A percentile compares a stretch with the other conserved stretches of the same genome.
Conservation (phyloP, 2,797 vertebrate genomes). For the Phylloscopus collybita region DNA sequence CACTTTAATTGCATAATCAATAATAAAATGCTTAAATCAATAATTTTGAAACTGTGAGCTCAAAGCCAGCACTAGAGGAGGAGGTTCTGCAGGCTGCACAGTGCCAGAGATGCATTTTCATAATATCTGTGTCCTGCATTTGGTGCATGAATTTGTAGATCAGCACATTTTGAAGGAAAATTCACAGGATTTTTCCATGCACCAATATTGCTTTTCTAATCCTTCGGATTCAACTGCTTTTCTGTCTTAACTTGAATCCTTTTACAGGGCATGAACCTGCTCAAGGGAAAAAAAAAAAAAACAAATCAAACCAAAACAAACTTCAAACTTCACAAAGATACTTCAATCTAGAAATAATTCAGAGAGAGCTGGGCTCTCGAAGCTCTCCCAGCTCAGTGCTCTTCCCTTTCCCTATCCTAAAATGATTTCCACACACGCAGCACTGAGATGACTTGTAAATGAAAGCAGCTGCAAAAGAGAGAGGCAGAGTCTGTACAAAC, state of each 20-base stretch:
- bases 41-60: conserved; percentile 21
- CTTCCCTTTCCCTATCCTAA: not conserved
- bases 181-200: not conserved
- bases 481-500: not conserved
- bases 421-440: not conserved
- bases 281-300: not conserved
- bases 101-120: not conserved
- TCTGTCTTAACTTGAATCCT: not conserved
- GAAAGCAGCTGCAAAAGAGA: not conserved
- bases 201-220: not conserved
- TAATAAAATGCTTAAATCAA: conserved; percentile 25
- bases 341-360: not conserved
- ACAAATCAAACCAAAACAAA: too few relatives aligned
- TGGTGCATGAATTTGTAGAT: not conserved
- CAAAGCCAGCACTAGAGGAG: not conserved
- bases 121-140: not conserved
- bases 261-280: not conserved
- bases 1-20: conserved; percentile 1
- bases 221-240: not conserved
- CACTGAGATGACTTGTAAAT: not conserved
- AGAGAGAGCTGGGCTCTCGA: not conserved
- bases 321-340: not conserved
- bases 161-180: not conserved
- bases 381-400: not conserved
- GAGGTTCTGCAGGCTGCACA: not conserved